Percentiles rank a stretch among this genome's conserved stretches.
Evolutionary conservation across 2,113 vertebrate genomes (phyloP).

Genomic region (Prunella himalayana): DNA sequence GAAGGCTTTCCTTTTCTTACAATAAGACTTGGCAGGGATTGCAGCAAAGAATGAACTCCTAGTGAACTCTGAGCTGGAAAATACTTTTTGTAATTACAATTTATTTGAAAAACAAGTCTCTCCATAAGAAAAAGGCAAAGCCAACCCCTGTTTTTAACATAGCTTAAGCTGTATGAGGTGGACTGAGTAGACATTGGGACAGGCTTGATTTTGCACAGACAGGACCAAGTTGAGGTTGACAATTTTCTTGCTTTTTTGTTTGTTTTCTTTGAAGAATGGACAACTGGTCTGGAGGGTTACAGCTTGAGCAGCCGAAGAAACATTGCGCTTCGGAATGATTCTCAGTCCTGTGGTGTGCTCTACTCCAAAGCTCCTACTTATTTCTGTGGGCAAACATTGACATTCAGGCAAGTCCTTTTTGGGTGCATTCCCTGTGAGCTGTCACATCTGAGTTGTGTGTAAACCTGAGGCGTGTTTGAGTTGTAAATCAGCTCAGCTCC

Average conservation of each 20-base stretch:
- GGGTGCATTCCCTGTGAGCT: background rate
- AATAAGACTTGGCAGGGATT: background rate
- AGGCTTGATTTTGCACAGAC: background rate
- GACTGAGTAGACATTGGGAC: background rate
- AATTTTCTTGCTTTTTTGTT: background rate
- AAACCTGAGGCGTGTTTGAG: background rate
- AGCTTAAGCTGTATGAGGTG: background rate
- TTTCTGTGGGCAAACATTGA: conserved; percentile 91
- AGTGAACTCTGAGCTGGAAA: background rate
- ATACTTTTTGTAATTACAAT: background rate
- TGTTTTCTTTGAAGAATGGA: conserved; percentile 80
- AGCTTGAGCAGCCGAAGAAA: conserved; percentile 94
- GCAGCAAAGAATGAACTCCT: background rate
- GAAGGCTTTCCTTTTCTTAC: background rate
- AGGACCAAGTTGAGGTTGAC: background rate
- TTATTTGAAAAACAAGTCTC: background rate
- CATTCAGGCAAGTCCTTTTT: conserved; percentile 82
- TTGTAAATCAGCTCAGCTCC: background rate
- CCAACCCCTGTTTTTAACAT: background rate
- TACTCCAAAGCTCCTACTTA: conserved; percentile 92
- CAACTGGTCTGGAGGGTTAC: conserved; percentile 88
- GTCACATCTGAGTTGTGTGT: background rate
- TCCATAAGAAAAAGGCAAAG: background rate
- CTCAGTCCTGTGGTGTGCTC: conserved; percentile 75
- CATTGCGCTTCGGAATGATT: conserved; percentile 89